Conservation (phyloP, 2,888 invertebrate genomes). For the Tribolium freemani region DNA sequence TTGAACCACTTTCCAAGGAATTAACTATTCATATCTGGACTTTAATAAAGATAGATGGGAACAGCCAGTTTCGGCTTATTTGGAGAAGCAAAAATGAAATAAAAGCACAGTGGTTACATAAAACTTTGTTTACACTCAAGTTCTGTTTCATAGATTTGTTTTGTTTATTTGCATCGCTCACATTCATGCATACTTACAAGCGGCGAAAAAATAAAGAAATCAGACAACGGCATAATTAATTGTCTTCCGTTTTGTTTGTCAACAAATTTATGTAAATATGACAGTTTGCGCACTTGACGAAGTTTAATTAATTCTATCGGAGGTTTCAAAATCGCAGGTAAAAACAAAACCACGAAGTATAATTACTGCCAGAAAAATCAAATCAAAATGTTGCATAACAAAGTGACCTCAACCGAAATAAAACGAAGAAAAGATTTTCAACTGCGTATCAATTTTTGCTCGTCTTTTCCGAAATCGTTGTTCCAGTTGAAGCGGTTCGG, state of each 20-base stretch:
- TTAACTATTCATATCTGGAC: not conserved
- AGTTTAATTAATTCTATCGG: not conserved
- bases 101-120: too few species aligned
- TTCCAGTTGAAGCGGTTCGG: not conserved
- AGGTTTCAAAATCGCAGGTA: not conserved
- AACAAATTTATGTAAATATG: not conserved
- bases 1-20: not conserved
- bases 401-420: not conserved
- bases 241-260: not conserved
- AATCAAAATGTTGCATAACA: not conserved
- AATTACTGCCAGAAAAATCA: not conserved
- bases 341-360: not conserved
- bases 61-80: too few species aligned
- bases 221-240: not conserved
- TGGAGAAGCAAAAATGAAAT: too few species aligned
- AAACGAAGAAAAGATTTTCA: not conserved
- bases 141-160: not conserved
- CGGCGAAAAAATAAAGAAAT: not conserved
- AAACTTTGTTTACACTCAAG: too few species aligned
- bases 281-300: not conserved
- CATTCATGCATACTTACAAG: not conserved
- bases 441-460: not conserved
- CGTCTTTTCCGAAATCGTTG: constrained; percentile 4
- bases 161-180: not conserved
- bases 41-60: not conserved